Conservation (phyloP, 2,797 vertebrate genomes). For the Salarias fasciatus region DNA sequence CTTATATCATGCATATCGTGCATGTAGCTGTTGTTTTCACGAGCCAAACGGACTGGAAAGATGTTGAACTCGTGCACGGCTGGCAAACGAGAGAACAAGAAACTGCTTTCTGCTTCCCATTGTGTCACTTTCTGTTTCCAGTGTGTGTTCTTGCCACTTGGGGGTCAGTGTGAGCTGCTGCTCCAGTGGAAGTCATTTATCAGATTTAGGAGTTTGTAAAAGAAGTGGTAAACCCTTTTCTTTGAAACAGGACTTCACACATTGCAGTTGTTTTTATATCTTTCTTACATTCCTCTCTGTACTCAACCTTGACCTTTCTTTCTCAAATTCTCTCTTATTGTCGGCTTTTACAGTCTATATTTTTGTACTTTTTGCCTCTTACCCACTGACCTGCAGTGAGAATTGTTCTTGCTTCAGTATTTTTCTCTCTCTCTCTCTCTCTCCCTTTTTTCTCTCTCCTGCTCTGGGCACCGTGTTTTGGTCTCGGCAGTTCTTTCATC, state of each 20-base stretch:
- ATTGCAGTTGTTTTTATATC: conserved; percentile 40
- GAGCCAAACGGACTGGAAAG: too few relatives aligned
- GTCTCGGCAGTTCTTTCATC: conserved; percentile 48
- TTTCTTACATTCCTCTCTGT: conserved; percentile 23
- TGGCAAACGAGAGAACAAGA: too few relatives aligned
- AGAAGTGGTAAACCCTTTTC: conserved; percentile 24
- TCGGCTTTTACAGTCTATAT: conserved; percentile 15
- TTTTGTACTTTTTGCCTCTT: conserved; percentile 3
- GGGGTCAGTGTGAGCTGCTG: conserved; percentile 29
- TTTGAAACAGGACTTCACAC: conserved; percentile 13
- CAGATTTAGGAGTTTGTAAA: conserved; percentile 65
- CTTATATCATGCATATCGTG: too few relatives aligned
- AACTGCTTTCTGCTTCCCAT: too few relatives aligned
- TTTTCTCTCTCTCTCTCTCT: background rate
- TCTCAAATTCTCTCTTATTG: background rate
- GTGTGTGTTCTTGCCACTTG: background rate
- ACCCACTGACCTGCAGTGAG: background rate
- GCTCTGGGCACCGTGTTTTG: conserved; percentile 22
- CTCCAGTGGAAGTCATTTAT: conserved; percentile 44
- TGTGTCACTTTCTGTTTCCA: too few relatives aligned
- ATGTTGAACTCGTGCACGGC: too few relatives aligned
- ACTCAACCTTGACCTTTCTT: conserved; percentile 9
- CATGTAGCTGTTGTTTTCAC: too few relatives aligned
- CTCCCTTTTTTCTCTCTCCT: conserved; percentile 11
- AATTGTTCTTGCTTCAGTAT: background rate